Evolutionary conservation across 2,113 vertebrate species (phyloP), one percentile per base, ranked within the genome.

Genomic region (Phoxinus phoxinus): DNA sequence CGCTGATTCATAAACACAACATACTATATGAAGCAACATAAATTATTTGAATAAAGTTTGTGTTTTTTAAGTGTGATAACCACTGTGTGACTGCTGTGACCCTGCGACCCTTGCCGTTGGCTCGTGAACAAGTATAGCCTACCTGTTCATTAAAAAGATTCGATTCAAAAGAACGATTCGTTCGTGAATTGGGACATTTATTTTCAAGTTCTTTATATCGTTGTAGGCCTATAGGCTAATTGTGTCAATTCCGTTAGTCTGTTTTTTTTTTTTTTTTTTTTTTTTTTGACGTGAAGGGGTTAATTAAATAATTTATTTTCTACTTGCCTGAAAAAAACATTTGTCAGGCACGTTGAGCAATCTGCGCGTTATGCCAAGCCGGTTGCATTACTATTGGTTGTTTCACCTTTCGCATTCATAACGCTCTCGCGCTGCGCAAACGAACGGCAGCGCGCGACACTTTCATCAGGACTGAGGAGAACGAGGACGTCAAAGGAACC

Each of bases 321-420:
- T 23, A 13, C 21, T n/a, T 79, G 77, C 23, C 17, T 27, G 2
- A 32, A 30, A 30, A 30, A 30, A 41, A 21, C 12, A 75, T 67
- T 58, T 71, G 65, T 53, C 37, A n/a, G 35, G 53, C 11, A 37
- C 69, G 67, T 69, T 80, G 84, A 74, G 87, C 67, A 86, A 86
- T 67, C 77, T 65, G 81, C 51, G 2, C 30, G 1, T 67, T 61
- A 58, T 72, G 84, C 74, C 67, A 81, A 71, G 17, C 59, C 81
- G 30, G 46, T 79, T 79, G 67, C 77, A 17, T n/a, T 79, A 53
- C 84, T 12, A 73, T 86, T 86, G 77, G 76, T 81, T 30, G 51
- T 61, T 80, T 73, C 27, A 23, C 37, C n/a, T 80, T 53, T 80
- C 48, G 67, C 56, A 44, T 63, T 35, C 80, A 82, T 48, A 8